phyloP scores from a whole-genome alignment of 1,140 invertebrate genomes.

The Aphaenogaster floridana region DNA sequence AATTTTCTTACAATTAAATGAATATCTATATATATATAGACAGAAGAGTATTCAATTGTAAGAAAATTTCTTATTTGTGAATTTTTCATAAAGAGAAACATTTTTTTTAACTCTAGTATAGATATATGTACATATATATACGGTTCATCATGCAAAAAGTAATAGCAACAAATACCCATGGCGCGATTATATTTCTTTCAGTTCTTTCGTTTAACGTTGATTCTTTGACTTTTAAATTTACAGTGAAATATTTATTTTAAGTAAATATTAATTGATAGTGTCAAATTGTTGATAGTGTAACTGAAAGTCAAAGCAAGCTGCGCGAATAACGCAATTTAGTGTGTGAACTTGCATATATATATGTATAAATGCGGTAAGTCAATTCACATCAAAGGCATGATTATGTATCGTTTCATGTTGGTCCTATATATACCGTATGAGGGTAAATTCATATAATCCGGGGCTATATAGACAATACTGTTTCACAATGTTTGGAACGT shows the following conservation, averaged over 20 bases:
- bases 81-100: neutral
- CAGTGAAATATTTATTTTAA: neutral
- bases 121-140: neutral
- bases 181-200: neutral
- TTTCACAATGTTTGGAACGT: neutral
- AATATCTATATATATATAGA: no score
- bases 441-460: conserved; percentile 3
- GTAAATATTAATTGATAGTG: no score
- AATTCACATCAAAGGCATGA: conserved; percentile 20
- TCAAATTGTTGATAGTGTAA: conserved; percentile 1
- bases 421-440: neutral
- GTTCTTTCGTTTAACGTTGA: neutral
- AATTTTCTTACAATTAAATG: no score
- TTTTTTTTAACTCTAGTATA: neutral
- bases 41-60: neutral
- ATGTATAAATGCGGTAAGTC: neutral
- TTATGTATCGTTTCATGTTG: neutral
- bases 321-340: neutral
- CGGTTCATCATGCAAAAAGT: neutral
- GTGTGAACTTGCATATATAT: neutral
- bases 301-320: neutral
- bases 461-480: neutral
- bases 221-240: neutral
- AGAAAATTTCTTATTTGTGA: neutral
- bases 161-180: neutral